Base-by-base conservation (phyloP, 2,113 vertebrate genomes). In the Rhea americana region DNA sequence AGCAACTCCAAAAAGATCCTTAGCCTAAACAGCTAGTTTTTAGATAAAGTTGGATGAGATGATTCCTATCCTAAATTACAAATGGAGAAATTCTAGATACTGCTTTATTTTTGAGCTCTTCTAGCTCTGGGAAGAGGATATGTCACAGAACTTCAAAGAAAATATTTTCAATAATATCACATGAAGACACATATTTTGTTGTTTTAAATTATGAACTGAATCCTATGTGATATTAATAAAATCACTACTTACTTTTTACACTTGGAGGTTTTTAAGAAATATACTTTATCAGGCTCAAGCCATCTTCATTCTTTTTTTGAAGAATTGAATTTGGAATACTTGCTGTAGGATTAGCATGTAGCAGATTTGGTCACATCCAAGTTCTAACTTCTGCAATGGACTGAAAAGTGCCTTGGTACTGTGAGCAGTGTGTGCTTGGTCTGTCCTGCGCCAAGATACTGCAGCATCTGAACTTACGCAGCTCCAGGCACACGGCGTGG, bases 371-470 rank as follows among this genome's bases (percentile, higher is more conserved):
- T 88, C 6, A 11, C 35, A 28, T 68, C 81, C 39, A 72, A 61
- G 21, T 22, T 7, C 16, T 1, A 11, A 61, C 25, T 32, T 67
- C 56, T 83, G 24, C 41, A 71, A 63, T 8, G 25, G n/a, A 35
- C 20, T 74, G 28, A 55, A n/a, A 90, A 63, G 3, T 75, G n/a
- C 20, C 35, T 61, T 81, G 51, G 88, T 73, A 78, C 28, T 47
- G 5, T 6, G 8, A 20, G 1, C 41, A 35, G 26, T 0, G 0
- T 22, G 47, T 35, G 3, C 19, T 25, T 86, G 30, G 6, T n/a
- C 17, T 82, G 8, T 21, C 8, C 47, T 56, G 1, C 24, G 47
- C n/a, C 39, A 51, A 74, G 41, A 28, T 15, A 39, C 11, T 63
- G 50, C 26, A 55, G 10, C 28, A 39, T 9, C 11, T 66, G 58